A percentile compares a stretch with the other conserved stretches of the same genome.
These are phyloP conservation scores for Drosophila buzzatii DNA, from an alignment of 2,888 invertebrate species.

Conservation along the genomic window DNA sequence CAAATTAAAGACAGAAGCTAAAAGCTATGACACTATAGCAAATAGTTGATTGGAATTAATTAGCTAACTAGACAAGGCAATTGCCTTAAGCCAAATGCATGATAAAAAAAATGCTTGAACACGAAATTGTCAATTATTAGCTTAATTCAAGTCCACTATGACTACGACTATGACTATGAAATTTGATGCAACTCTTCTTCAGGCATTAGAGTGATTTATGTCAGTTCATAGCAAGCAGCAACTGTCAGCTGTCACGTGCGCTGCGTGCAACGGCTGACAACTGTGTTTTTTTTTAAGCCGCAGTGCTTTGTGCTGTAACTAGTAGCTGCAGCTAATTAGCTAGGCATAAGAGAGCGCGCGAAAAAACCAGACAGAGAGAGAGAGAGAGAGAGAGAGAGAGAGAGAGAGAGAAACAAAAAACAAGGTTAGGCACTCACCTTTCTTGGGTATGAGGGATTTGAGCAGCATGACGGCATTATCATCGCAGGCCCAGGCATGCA, in stretches of 20 bases:
- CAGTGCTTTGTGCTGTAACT: not conserved
- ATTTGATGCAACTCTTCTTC: not conserved
- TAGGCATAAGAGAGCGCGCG: not conserved
- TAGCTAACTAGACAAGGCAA: too few species aligned
- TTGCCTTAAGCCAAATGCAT: not conserved
- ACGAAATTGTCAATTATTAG: not conserved
- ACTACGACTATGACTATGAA: not conserved
- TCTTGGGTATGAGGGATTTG: conserved; percentile 98
- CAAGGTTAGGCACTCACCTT: conserved; percentile 90
- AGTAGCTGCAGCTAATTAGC: conserved; percentile 19
- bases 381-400: not conserved
- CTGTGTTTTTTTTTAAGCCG: not conserved
- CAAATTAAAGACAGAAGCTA: not conserved
- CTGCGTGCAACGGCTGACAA: conserved; percentile 16
- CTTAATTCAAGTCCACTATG: not conserved
- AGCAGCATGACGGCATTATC: conserved; percentile 98
- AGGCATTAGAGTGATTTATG: not conserved
- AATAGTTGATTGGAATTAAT: too few species aligned
- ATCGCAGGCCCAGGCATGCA: conserved; percentile 99
- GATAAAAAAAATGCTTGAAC: not conserved
- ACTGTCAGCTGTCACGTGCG: conserved; percentile 18
- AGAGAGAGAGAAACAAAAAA: not conserved
- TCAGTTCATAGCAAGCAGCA: conserved; percentile 19
- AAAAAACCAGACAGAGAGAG: not conserved
- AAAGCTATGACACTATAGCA: not conserved